phyloP scores from a whole-genome alignment of 2,797 vertebrate genomes.

The Hydrocynus forskahlii region DNA sequence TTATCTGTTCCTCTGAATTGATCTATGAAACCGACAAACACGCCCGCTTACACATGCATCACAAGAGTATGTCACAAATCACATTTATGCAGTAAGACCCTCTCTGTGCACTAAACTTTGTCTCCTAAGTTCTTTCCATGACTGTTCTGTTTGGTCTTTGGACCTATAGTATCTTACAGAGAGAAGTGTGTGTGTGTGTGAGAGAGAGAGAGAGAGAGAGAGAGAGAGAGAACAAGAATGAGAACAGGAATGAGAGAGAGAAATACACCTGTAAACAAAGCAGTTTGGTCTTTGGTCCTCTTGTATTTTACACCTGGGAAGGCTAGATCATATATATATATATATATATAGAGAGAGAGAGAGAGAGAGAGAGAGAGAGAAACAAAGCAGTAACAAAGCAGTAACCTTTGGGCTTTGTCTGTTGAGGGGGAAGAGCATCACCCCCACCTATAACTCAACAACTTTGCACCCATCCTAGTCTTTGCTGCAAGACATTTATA shows the following conservation, averaged over 20 bases:
- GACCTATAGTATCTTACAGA: constrained; percentile 27
- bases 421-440: constrained; percentile 17
- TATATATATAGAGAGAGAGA: no score
- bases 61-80: neutral
- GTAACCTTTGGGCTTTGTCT: constrained; percentile 21
- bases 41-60: neutral
- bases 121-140: constrained; percentile 1
- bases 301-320: no score
- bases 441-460: neutral
- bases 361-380: neutral
- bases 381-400: constrained; percentile 34
- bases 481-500: constrained; percentile 18
- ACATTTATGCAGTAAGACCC: neutral
- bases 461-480: neutral
- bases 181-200: no score
- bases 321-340: no score
- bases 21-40: constrained; percentile 8
- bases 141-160: constrained; percentile 32
- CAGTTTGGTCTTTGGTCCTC: no score
- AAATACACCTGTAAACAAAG: no score
- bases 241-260: no score
- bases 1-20: neutral
- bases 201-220: neutral
- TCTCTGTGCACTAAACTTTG: neutral
- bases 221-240: neutral